Evolutionary conservation across 2,797 vertebrate genomes (phyloP), one percentile per base, ranked within the genome.

Genomic region (Ispidina picta): DNA sequence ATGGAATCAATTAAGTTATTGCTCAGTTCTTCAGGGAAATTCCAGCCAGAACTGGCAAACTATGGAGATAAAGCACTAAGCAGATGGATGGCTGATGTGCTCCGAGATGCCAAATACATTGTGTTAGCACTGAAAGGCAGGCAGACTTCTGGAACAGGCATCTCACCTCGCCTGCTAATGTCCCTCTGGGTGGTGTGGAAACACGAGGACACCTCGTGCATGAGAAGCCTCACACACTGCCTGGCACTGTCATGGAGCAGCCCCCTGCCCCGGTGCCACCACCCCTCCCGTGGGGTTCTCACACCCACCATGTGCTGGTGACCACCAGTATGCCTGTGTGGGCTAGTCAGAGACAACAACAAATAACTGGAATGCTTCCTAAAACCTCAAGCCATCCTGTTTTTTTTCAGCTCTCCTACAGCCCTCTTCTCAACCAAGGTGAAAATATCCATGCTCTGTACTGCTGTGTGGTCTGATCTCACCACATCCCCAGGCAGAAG

Each of bases 1-100:
- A 2, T 82, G 85, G 86, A 90, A 91, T 95, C 94, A 95, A 94
- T 96, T 96, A 96, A 93, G 75, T 94, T 94, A 88, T 94, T 95
- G 87, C 94, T 95, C 82, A 89, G 46, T 92, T 81, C 86, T 92
- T 90, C 79, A 89, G 90, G 86, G 95, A 94, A 94, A 93, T 73
- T 91, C 91, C 88, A 69, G 37, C 48, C 65, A 92, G 86, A 95
- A 81, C 68, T 90, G 88, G 93, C 88, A 91, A 93, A 80, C 2
- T 20, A 12, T 88, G 73, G 55, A 94, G 93, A 94, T 71, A 94
- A 88, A 91, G 89, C 82, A 75, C 66, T 54, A 79, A 88, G 81
- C 92, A 95, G 91, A 96, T 93, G 92, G 95, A 76, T 71, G 56
- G 91, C 48, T 90, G 93, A 65, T 88, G 83, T 82, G 63, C 71